Conservation (phyloP, 2,797 vertebrate genomes). For the Sebastes hubbsi region DNA sequence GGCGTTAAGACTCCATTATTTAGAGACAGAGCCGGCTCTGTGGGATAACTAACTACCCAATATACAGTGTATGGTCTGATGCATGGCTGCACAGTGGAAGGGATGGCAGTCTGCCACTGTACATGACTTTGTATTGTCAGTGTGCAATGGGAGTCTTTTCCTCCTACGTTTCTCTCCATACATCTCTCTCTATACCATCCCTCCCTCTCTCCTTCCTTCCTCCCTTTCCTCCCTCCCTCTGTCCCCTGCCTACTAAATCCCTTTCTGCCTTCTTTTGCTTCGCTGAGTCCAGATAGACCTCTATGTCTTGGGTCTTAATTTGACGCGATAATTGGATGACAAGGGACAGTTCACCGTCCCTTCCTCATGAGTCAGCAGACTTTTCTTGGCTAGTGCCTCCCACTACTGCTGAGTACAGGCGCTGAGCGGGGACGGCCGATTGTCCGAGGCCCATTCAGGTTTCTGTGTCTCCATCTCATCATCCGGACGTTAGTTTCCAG, state of each 20-base stretch:
- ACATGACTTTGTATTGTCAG: constrained; percentile 58
- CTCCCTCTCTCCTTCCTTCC: background rate
- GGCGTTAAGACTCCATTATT: constrained; percentile 58
- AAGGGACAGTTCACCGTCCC: constrained; percentile 59
- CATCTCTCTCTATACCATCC: constrained; percentile 10
- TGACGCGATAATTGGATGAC: constrained; percentile 74
- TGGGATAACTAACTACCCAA: constrained; percentile 52
- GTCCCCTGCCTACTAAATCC: constrained; percentile 29
- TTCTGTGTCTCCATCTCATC: constrained; percentile 79
- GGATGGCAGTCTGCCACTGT: constrained; percentile 56
- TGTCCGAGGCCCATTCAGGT: constrained; percentile 69
- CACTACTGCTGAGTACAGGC: constrained; percentile 57
- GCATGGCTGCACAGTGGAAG: constrained; percentile 52
- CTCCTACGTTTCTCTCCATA: constrained; percentile 31
- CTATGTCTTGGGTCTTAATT: constrained; percentile 70
- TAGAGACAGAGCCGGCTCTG: constrained; percentile 60
- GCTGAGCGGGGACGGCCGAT: constrained; percentile 60
- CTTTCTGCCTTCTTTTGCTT: constrained; percentile 46
- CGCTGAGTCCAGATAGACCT: constrained; percentile 53
- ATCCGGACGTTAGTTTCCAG: constrained; percentile 60
- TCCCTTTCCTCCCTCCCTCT: background rate
- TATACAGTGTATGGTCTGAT: constrained; percentile 49
- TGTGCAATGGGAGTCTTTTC: constrained; percentile 26
- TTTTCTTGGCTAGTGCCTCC: constrained; percentile 65
- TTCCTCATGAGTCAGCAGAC: constrained; percentile 79